Evolutionary conservation across 2,797 vertebrate species (phyloP).

Genomic region (Megaceryle alcyon): DNA sequence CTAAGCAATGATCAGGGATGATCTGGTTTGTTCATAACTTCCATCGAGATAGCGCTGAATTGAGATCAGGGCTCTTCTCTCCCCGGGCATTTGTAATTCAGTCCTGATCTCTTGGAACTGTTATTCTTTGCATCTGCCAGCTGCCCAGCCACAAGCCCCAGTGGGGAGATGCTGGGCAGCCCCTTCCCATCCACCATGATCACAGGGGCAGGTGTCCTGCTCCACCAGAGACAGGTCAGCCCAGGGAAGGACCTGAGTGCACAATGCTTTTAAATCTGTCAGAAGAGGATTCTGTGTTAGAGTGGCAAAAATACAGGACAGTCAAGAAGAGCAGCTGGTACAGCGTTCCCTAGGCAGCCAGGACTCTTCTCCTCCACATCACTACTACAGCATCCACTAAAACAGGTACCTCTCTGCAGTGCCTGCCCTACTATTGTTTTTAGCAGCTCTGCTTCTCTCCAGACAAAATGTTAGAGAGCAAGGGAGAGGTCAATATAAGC

Average conservation of each 20-base stretch:
- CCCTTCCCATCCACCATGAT: background rate
- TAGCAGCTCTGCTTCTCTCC: background rate
- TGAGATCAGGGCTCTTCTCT: background rate
- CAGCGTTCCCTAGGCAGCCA: background rate
- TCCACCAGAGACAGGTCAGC: background rate
- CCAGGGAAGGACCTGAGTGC: background rate
- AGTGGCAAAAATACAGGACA: background rate
- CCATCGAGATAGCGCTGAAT: accelerated
- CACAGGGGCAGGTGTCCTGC: background rate
- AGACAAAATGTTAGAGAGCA: background rate
- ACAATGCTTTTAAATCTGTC: background rate
- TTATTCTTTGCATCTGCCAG: background rate
- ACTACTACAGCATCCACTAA: background rate
- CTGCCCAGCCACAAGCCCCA: background rate
- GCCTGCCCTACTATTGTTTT: background rate
- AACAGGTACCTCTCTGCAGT: background rate
- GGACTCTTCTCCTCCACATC: background rate
- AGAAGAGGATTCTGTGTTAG: background rate
- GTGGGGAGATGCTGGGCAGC: background rate
- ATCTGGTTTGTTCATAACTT: background rate
- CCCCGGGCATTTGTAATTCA: background rate
- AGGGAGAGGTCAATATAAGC: background rate
- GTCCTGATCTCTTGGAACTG: background rate
- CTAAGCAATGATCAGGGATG: background rate
- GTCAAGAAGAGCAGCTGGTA: background rate